Evolutionary conservation across 1,140 invertebrate species (phyloP), one percentile per base, ranked within the genome.

Genomic region (Nebria ingens): DNA sequence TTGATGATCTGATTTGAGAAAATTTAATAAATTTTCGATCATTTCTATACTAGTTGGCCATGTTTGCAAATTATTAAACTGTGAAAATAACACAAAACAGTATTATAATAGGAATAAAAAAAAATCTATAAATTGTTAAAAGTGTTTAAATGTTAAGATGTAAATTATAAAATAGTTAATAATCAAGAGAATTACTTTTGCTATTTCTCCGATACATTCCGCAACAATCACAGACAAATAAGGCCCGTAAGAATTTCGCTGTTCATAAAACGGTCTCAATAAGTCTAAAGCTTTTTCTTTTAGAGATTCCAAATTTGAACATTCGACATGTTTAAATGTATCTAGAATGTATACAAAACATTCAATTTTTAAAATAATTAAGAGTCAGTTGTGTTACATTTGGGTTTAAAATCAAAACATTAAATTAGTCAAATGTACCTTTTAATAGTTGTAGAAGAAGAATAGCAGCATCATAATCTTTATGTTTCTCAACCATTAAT

Each of bases 1-100:
- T 59, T 69, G 68, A 45, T 66, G 72, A 21, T 66, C 58, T 61
- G 59, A 70, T 0, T 52, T 61, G 11, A 74, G 50, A 57, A 68
- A 74, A 51, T 58, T 60, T 25, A 70, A 62, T 2, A 74, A 51
- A 12, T 62, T 59, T 25, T 67, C 53, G 2, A 70, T 40, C 19
- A 68, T 52, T 60, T 61, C 29, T 56, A 52, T 40, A 52, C 51
- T 59, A n/a, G 51, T 1, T 55, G 17, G 1, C 21, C 54, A 53
- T 54, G 12, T 20, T 53, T 19, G 63, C 59, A 53, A 13, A 58
- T n/a, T 54, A 57, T 50, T 2, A 54, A 63, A 19, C 3, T n/a
- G 22, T 50, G 51, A 38, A 4, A 58, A 42, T 9, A 53, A 19
- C 15, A 49, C 29, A 54, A n/a, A n/a, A n/a, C n/a, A n/a, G n/a